Conservation (phyloP, 2,888 invertebrate species). For the Helleia helle region DNA sequence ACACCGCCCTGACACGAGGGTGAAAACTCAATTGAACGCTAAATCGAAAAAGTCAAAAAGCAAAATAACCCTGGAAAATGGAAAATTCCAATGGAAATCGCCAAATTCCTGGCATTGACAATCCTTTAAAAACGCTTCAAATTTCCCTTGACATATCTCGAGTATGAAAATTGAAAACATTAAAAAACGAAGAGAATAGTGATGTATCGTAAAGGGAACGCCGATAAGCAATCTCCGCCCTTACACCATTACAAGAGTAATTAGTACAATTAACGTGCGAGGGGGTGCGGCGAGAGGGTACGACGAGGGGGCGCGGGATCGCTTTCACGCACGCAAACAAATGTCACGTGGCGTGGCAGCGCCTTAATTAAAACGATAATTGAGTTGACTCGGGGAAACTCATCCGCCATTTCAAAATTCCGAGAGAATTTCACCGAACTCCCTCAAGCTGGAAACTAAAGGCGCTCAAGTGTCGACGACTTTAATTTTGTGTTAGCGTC, state of each 20-base stretch:
- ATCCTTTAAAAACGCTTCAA: too few relatives aligned
- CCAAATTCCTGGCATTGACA: too few relatives aligned
- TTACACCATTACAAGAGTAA: constrained; percentile 72
- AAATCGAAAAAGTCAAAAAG: too few relatives aligned
- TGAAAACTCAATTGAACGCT: constrained; percentile 1
- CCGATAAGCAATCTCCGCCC: constrained; percentile 70
- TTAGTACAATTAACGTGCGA: constrained; percentile 73
- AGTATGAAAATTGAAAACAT: not conserved
- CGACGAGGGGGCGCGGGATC: constrained; percentile 45
- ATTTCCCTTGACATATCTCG: too few relatives aligned
- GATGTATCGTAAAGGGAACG: constrained; percentile 32
- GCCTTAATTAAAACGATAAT: constrained; percentile 75
- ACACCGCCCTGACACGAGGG: constrained; percentile 11
- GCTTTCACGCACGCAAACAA: constrained; percentile 73
- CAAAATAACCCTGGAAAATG: too few relatives aligned
- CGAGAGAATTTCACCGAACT: constrained; percentile 64
- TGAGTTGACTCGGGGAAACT: constrained; percentile 74
- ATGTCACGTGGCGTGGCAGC: constrained; percentile 66
- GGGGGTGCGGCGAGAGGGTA: constrained; percentile 23
- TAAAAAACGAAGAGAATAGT: not conserved
- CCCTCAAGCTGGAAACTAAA: constrained; percentile 58
- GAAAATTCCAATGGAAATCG: constrained; percentile 1
- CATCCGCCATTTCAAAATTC: constrained; percentile 72
- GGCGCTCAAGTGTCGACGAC: constrained; percentile 69
- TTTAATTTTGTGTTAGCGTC: constrained; percentile 72